Conservation (phyloP, 2,113 vertebrate genomes). For the Strix aluco region DNA sequence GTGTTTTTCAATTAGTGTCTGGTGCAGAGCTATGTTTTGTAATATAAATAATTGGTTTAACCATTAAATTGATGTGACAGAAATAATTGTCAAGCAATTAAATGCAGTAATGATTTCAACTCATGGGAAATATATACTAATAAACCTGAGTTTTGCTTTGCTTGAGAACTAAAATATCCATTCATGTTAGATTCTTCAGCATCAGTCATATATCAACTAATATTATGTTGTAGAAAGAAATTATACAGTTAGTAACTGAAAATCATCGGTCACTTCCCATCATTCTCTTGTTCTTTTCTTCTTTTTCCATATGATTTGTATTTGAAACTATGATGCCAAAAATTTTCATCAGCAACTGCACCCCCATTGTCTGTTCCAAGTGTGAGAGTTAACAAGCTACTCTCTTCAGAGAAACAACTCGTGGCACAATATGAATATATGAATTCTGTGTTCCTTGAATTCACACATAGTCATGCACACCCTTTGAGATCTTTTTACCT, state of each 20-base stretch:
- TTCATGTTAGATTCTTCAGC: background rate
- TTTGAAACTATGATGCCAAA: background rate
- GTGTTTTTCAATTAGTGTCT: constrained; percentile 60
- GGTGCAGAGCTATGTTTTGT: constrained; percentile 54
- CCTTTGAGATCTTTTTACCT: background rate
- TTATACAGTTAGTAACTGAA: background rate
- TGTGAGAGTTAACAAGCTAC: background rate
- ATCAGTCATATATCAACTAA: background rate
- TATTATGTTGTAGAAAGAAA: background rate
- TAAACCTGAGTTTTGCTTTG: constrained; percentile 20
- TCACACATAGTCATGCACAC: background rate
- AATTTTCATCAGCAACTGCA: background rate
- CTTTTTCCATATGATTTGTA: background rate
- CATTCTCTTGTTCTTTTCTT: background rate
- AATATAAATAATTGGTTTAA: constrained; percentile 75
- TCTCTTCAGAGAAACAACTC: background rate
- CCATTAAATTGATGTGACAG: constrained; percentile 70
- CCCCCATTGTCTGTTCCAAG: background rate
- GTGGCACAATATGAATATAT: background rate
- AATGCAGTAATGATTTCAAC: constrained; percentile 62
- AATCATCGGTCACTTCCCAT: background rate
- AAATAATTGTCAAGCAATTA: constrained; percentile 74
- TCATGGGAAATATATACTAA: constrained; percentile 62
- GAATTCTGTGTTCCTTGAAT: background rate
- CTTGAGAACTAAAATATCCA: background rate